Evolutionary conservation across 2,797 vertebrate species (phyloP), one percentile per base, ranked within the genome.

Genomic region (Rhinophrynus dorsalis): DNA sequence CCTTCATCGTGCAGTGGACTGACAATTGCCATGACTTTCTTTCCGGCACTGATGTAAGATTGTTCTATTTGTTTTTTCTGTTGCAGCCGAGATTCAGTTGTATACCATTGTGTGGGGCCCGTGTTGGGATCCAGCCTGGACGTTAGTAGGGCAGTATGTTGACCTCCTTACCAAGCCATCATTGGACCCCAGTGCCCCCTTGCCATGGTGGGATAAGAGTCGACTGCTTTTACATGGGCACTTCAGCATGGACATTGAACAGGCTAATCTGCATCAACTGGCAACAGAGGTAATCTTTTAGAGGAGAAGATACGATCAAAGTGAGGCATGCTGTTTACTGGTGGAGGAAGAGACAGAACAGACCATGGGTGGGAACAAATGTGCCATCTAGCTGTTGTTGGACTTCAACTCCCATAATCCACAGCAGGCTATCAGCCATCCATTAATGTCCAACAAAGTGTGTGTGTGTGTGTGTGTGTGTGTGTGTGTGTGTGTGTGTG

Each of bases 181-280:
- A 1, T 91, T 90, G 15, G 97, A 99, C 73, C 95, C 95, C 30
- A 98, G 96, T 0, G 89, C 95, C 26, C 85, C 88, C 0, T 80
- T 99, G 80, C 91, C 96, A 29, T 99, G 97, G 97, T 99, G 97
- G 97, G 97, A 99, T 82, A 99, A 99, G 83, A 98, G 95, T 81
- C 93, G 97, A 26, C 89, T 99, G 50, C 88, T 99, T 1, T 82
- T 98, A 50, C 97, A 98, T 0, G 97, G 97, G 3, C 86, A 80
- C 77, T 98, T 95, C 93, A 87, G 90, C 67, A 97, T 98, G 96
- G 93, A 97, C 76, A 95, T 99, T 6, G 95, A 98, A 8, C 96
- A 98, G 76, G 95, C 96, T 57, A 98, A 96, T 77, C 88, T 99
- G 30, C 97, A 99, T 80, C 97, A 99, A 77, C 87, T 99, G 47